These are phyloP conservation scores for Nomada fucata DNA, from an alignment of 2,888 invertebrate species.

Conservation along the genomic window DNA sequence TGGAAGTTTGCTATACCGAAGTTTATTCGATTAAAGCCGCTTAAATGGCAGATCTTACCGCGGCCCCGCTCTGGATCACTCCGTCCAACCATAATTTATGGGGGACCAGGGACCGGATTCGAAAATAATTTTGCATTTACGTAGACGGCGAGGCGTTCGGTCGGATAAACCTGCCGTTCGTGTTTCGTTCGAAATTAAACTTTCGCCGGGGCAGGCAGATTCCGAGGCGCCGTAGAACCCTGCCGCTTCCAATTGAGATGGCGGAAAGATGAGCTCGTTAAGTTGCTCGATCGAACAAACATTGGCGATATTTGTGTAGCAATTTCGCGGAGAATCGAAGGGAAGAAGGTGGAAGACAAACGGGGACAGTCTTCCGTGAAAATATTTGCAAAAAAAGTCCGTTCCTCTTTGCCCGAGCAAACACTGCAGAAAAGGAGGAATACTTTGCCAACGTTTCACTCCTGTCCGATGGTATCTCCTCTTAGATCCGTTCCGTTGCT, in stretches of 20 bases:
- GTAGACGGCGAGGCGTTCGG: background rate
- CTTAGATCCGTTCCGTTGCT: conserved; percentile 5
- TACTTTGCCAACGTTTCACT: background rate
- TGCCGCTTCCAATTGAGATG: too few relatives aligned
- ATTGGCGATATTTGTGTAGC: background rate
- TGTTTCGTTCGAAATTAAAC: too few relatives aligned
- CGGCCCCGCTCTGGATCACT: background rate
- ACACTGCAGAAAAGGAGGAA: too few relatives aligned
- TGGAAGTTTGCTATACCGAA: conserved; percentile 40
- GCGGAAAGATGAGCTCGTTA: too few relatives aligned
- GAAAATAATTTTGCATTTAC: background rate
- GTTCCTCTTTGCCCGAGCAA: background rate
- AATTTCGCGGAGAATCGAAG: background rate
- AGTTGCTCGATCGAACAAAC: background rate
- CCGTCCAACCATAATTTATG: background rate
- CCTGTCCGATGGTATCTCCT: background rate
- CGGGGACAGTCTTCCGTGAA: background rate
- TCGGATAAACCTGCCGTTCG: background rate
- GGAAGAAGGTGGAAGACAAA: background rate
- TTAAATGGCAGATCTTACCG: conserved; percentile 30
- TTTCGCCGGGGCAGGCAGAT: too few relatives aligned
- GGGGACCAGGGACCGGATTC: background rate
- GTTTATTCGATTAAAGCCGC: conserved; percentile 62
- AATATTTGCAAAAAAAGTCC: background rate
- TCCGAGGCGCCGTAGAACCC: too few relatives aligned